Evolutionary conservation across 2,888 invertebrate species (phyloP).

Genomic region (Amblyjoppa fuscipennis): DNA sequence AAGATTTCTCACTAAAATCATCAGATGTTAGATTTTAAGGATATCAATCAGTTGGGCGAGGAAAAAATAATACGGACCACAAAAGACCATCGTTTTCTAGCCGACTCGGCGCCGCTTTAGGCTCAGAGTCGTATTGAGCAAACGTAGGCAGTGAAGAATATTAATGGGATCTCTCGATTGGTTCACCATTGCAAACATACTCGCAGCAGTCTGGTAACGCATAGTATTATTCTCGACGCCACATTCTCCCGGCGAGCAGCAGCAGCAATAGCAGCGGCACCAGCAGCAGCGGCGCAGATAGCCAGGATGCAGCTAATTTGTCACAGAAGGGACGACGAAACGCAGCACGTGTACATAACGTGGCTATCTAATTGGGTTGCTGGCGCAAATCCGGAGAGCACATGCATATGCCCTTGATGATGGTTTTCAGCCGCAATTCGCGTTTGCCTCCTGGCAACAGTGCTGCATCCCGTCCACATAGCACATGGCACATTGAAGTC

Average conservation of each 20-base stretch:
- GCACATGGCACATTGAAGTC: slow-evolving; percentile 20
- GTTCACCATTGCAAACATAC: slow-evolving; percentile 8
- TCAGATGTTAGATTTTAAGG: neutral
- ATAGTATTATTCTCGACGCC: slow-evolving; percentile 55
- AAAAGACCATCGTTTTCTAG: too few relatives aligned
- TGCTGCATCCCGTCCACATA: slow-evolving; percentile 21
- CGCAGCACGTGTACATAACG: slow-evolving; percentile 62
- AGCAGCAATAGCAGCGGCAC: slow-evolving; percentile 10
- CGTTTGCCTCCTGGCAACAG: slow-evolving; percentile 30
- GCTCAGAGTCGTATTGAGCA: neutral
- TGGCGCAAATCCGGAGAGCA: slow-evolving; percentile 46
- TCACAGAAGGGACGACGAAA: slow-evolving; percentile 57
- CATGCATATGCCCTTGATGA: slow-evolving; percentile 57
- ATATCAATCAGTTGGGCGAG: too few relatives aligned
- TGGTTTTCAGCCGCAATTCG: slow-evolving; percentile 54
- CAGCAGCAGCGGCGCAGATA: slow-evolving; percentile 1
- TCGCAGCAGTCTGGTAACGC: slow-evolving; percentile 14
- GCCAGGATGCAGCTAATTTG: slow-evolving; percentile 65
- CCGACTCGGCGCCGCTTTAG: neutral
- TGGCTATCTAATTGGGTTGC: slow-evolving; percentile 65
- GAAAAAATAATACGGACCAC: too few relatives aligned
- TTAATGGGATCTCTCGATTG: slow-evolving; percentile 51
- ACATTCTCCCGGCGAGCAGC: slow-evolving; percentile 27
- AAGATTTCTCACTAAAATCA: neutral
- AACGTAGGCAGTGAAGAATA: slow-evolving; percentile 39